Conservation (phyloP, 2,113 vertebrate genomes). For the Rhynchomys soricoides region DNA sequence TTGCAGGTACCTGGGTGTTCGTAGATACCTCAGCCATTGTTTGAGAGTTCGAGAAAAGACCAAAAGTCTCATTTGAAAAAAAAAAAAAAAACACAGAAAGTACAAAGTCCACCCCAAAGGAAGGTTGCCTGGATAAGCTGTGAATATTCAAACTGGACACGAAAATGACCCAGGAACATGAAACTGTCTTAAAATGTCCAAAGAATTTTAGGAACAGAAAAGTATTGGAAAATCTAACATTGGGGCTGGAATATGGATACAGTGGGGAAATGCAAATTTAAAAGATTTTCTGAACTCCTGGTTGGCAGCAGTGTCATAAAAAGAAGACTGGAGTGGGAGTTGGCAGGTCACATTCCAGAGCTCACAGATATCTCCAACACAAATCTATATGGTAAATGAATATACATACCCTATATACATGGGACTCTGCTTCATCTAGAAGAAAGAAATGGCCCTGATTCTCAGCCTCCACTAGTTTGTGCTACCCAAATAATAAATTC, state of each 20-base stretch:
- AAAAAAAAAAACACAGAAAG: no score
- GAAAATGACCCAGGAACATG: background rate
- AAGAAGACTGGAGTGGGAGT: background rate
- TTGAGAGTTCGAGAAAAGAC: background rate
- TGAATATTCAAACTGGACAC: background rate
- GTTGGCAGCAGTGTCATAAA: no score
- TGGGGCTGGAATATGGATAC: background rate
- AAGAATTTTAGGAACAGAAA: background rate
- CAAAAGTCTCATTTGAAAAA: background rate
- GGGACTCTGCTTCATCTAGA: background rate
- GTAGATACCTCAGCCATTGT: background rate
- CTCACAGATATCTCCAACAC: no score
- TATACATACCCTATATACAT: background rate
- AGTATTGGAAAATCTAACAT: background rate
- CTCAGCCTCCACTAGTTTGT: background rate
- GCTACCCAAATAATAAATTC: background rate
- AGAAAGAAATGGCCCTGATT: background rate
- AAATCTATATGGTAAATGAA: background rate
- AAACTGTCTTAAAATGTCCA: background rate
- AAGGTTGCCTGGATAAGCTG: no score
- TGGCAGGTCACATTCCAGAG: background rate
- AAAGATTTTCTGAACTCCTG: background rate
- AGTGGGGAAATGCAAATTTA: background rate
- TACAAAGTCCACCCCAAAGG: no score
- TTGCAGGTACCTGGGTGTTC: no score